These are phyloP conservation scores for Pseudoips prasinana DNA, from an alignment of 2,888 invertebrate genomes.

Conservation along the genomic window DNA sequence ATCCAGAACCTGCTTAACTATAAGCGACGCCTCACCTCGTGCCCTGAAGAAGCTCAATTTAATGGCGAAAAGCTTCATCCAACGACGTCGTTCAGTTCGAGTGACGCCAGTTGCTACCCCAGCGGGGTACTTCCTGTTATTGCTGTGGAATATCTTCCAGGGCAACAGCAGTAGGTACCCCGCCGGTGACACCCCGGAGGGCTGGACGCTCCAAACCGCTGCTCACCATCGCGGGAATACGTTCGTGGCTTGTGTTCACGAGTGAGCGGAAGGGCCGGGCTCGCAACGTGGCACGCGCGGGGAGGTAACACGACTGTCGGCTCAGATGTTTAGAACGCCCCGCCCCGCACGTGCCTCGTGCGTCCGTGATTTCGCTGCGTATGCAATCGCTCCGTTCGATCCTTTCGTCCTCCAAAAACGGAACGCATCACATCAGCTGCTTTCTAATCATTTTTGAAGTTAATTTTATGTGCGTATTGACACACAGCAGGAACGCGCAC, in stretches of 20 bases:
- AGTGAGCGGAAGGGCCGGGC: too few relatives aligned
- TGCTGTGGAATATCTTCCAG: slow-evolving; percentile 83
- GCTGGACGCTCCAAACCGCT: slow-evolving; percentile 86
- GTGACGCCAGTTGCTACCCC: slow-evolving; percentile 86
- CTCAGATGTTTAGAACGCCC: too few relatives aligned
- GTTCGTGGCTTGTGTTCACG: too few relatives aligned
- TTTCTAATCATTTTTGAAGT: too few relatives aligned
- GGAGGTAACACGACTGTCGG: too few relatives aligned
- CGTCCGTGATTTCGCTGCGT: too few relatives aligned
- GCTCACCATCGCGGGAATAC: slow-evolving; percentile 49
- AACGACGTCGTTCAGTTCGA: slow-evolving; percentile 83
- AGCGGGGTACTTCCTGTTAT: too few relatives aligned
- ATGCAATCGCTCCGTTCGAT: too few relatives aligned
- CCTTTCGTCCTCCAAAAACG: too few relatives aligned
- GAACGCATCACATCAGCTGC: too few relatives aligned
- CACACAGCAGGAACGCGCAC: slow-evolving; percentile 94
- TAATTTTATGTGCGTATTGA: slow-evolving; percentile 98
- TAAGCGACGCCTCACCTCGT: slow-evolving; percentile 82
- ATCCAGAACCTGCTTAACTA: slow-evolving; percentile 86
- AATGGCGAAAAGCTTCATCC: slow-evolving; percentile 89
- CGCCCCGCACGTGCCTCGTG: too few relatives aligned
- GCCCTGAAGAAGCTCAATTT: slow-evolving; percentile 59
- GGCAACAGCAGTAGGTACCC: slow-evolving; percentile 56
- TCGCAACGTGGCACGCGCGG: too few relatives aligned
- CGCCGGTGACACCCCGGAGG: slow-evolving; percentile 83